Evolutionary conservation across 2,888 invertebrate species (phyloP).

Genomic region (Parnassius mnemosyne): DNA sequence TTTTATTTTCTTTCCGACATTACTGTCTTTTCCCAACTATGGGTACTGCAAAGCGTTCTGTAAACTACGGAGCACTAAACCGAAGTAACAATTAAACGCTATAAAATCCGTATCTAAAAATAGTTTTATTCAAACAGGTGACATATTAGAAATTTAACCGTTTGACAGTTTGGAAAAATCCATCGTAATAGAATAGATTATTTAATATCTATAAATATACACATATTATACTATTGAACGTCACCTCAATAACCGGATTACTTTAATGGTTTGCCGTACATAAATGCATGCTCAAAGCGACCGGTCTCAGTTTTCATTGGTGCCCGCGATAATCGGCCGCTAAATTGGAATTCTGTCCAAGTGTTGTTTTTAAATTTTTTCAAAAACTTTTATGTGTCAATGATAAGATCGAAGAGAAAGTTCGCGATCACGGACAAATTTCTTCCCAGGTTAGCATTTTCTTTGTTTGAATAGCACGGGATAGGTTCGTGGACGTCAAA

Average conservation of each 20-base stretch:
- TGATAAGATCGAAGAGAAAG: constrained; percentile 79
- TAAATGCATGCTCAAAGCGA: constrained; percentile 47
- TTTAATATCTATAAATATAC: constrained; percentile 6
- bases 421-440: constrained; percentile 78
- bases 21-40: too few species aligned
- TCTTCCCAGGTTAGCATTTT: constrained; percentile 69
- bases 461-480: constrained; percentile 9
- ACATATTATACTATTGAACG: too few species aligned
- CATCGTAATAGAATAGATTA: constrained; percentile 25
- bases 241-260: constrained; percentile 38
- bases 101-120: too few species aligned
- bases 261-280: constrained; percentile 33
- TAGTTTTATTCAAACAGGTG: neutral
- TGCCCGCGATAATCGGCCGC: constrained; percentile 51
- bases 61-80: too few species aligned
- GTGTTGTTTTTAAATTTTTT: constrained; percentile 55
- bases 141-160: constrained; percentile 1
- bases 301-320: constrained; percentile 49
- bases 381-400: constrained; percentile 73
- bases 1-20: too few species aligned
- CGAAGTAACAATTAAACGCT: too few species aligned
- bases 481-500: constrained; percentile 14
- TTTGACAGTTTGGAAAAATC: constrained; percentile 28
- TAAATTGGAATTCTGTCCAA: constrained; percentile 52
- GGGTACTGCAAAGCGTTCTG: too few species aligned